Base-by-base conservation (phyloP, 2,888 invertebrate species). In the Geophilus truncorum region DNA sequence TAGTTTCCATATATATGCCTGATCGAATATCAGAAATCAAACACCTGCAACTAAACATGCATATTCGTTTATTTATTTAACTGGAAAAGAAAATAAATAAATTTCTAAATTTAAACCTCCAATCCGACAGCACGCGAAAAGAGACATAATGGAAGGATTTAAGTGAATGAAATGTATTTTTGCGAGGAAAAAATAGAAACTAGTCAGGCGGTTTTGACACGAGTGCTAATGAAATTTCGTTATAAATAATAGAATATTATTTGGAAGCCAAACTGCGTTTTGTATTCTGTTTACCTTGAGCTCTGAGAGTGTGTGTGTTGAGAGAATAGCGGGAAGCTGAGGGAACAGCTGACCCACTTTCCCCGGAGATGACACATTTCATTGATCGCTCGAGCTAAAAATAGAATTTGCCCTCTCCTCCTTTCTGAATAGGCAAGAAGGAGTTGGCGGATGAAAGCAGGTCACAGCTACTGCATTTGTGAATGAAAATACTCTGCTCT, bases 281-380 rank as follows among this genome's bases (percentile, higher is more conserved):
- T 25, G 70, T 5, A 70, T 70, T 70, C 28, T 70, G 70, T 70
- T 70, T 70, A 70, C 70, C 70, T 70, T 25, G 25, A 28, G 70
- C 28, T 62, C 10, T 45, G 51, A n/a, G 40, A 2, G 15, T 70
- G 28, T 70, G 70, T 70, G 70, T 28, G 28, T 70, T 70, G 28
- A 70, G 70, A 70, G 70, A 70, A 70, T 70, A 28, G 70, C 10
- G 70, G 70, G 70, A 70, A 25, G 70, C 70, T 70, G 70, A 70
- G 70, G 70, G 70, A 70, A 70, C 70, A 70, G 70, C 70, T 70
- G 70, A 70, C 70, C 70, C 70, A 70, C 70, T 70, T 70, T 70
- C 70, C 70, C 70, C 70, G 70, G 70, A 70, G 70, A 70, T 70
- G 70, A 70, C 70, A 70, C 70, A 70, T 70, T 70, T 70, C 70